Evolutionary conservation across 2,888 invertebrate genomes (phyloP).

Genomic region (Brachyopa scutellaris): DNA sequence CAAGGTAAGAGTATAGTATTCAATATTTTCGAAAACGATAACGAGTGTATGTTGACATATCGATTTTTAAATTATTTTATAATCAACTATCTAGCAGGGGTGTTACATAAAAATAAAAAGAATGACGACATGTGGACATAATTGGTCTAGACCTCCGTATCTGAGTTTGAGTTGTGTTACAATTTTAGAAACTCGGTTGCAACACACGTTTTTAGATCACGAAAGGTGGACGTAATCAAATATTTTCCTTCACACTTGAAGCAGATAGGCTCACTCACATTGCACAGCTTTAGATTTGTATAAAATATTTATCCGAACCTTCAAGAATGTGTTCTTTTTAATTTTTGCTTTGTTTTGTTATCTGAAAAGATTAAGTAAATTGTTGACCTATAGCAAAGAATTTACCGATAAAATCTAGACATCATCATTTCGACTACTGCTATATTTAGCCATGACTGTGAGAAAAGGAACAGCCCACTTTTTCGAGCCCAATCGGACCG

Average conservation of each 20-base stretch:
- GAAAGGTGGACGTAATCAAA: not conserved
- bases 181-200: too few species aligned
- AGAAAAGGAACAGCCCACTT: not conserved
- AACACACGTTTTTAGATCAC: too few species aligned
- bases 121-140: not conserved
- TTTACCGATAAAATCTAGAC: not conserved
- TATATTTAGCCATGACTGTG: not conserved
- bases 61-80: not conserved
- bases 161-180: too few species aligned
- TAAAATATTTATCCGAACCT: not conserved
- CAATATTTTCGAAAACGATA: too few species aligned
- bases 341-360: too few species aligned
- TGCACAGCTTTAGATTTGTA: not conserved
- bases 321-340: not conserved
- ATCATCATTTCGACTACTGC: not conserved
- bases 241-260: conserved; percentile 1
- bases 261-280: not conserved
- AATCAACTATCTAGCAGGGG: not conserved
- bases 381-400: conserved; percentile 40
- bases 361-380: not conserved
- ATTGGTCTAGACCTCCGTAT: too few species aligned
- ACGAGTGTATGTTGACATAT: not conserved
- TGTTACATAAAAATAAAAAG: too few species aligned
- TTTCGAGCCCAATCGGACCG: not conserved
- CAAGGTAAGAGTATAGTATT: too few species aligned